These are phyloP conservation scores for Momotus momota DNA, from an alignment of 2,797 vertebrate species.

Conservation along the genomic window DNA sequence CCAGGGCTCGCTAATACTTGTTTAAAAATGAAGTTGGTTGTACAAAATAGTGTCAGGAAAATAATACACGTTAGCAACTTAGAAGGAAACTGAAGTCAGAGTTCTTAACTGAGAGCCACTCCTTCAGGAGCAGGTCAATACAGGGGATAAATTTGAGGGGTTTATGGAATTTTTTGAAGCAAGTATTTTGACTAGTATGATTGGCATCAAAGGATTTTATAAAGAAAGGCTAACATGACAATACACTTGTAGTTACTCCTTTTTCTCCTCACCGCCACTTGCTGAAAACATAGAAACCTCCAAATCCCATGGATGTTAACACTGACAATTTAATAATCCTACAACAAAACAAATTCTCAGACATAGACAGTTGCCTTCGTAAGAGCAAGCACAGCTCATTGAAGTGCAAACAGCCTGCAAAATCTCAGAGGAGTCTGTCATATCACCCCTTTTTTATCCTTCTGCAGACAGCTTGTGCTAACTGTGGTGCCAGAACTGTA, in stretches of 20 bases:
- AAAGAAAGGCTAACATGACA: not conserved
- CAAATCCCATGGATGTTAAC: not conserved
- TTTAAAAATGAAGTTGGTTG: not conserved
- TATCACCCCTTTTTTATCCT: slow-evolving; percentile 4
- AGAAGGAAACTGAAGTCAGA: not conserved
- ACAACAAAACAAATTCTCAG: not conserved
- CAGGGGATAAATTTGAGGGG: rapidly evolving
- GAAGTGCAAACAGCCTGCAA: slow-evolving; percentile 4
- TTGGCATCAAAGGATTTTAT: not conserved
- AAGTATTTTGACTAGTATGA: not conserved
- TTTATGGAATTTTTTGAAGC: not conserved
- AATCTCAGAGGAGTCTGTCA: not conserved
- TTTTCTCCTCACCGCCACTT: not conserved
- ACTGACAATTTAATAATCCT: not conserved
- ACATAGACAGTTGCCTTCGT: not conserved
- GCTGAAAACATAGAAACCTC: not conserved
- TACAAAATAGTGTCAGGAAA: not conserved
- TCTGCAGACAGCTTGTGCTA: not conserved
- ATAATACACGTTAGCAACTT: not conserved
- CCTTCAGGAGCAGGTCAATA: not conserved
- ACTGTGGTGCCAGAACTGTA: not conserved
- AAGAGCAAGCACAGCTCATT: not conserved
- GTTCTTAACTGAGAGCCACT: not conserved
- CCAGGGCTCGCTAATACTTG: not conserved
- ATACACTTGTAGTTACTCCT: not conserved